phyloP scores from a whole-genome alignment of 2,888 invertebrate genomes.

The Incurvaria masculella region DNA sequence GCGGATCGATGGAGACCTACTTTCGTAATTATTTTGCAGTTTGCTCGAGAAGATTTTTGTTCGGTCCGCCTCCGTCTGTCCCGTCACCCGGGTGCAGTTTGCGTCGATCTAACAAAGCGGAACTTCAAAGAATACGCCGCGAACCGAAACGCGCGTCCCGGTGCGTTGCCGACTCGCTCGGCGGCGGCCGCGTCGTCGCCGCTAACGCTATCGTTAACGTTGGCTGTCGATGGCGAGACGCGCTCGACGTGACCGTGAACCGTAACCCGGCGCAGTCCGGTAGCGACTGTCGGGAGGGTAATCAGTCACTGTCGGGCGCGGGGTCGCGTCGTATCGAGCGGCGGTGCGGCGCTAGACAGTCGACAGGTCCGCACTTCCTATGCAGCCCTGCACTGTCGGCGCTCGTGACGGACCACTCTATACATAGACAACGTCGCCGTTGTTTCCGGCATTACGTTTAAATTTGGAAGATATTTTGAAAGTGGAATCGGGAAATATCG shows the following conservation, averaged over 20 bases:
- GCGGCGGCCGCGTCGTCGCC: background rate
- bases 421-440: background rate
- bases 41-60: background rate
- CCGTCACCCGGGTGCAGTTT: background rate
- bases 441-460: background rate
- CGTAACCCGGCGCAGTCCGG: conserved; percentile 3
- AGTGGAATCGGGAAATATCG: too few species aligned
- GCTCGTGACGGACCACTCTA: background rate
- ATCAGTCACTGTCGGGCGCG: conserved; percentile 43
- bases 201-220: background rate
- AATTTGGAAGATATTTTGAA: background rate
- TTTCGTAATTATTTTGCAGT: too few species aligned
- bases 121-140: background rate
- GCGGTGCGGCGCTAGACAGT: conserved; percentile 38
- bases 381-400: conserved; percentile 6
- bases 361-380: conserved; percentile 21
- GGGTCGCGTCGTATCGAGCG: background rate
- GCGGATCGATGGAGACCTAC: too few species aligned
- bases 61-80: background rate
- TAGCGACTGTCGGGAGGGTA: conserved; percentile 22
- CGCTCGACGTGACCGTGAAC: conserved; percentile 2
- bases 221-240: background rate
- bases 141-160: background rate
- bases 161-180: background rate
- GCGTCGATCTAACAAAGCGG: background rate